Conservation (phyloP, 2,797 vertebrate genomes). For the Pseudochromis fuscus region DNA sequence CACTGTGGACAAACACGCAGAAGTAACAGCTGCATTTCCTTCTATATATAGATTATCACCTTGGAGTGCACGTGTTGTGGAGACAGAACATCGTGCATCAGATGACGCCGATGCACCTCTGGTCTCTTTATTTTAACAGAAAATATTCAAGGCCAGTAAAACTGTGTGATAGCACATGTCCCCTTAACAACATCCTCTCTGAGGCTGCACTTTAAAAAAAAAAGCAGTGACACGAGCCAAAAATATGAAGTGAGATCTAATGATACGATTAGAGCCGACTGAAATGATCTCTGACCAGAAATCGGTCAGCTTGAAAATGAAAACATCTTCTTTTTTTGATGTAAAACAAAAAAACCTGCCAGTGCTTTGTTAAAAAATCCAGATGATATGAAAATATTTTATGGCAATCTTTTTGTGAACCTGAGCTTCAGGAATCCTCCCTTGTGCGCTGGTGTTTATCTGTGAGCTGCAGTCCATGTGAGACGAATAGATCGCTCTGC, state of each 20-base stretch:
- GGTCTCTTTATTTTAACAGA: constrained; percentile 22
- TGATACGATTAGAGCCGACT: constrained; percentile 18
- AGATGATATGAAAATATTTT: neutral
- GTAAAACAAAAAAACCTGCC: neutral
- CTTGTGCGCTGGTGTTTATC: neutral
- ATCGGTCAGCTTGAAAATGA: neutral
- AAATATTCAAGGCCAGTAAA: constrained; percentile 38
- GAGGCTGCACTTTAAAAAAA: constrained; percentile 17
- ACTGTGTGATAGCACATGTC: constrained; percentile 28
- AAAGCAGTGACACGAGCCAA: neutral
- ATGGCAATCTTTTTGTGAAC: too few relatives aligned
- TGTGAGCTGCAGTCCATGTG: constrained; percentile 1
- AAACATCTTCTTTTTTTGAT: neutral
- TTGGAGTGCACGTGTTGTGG: neutral
- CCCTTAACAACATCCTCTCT: constrained; percentile 25
- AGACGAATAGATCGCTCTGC: constrained; percentile 29
- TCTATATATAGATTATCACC: neutral
- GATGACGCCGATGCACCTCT: constrained; percentile 36
- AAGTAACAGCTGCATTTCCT: neutral
- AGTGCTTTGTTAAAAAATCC: too few relatives aligned
- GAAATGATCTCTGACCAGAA: constrained; percentile 17
- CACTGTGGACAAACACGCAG: neutral
- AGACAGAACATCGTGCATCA: constrained; percentile 7
- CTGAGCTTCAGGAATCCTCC: too few relatives aligned
- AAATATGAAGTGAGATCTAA: constrained; percentile 9